A percentile compares a stretch with the other conserved stretches of the same genome.
Conservation (phyloP, 1,140 invertebrate genomes). For the Drosophila chauvacae region DNA sequence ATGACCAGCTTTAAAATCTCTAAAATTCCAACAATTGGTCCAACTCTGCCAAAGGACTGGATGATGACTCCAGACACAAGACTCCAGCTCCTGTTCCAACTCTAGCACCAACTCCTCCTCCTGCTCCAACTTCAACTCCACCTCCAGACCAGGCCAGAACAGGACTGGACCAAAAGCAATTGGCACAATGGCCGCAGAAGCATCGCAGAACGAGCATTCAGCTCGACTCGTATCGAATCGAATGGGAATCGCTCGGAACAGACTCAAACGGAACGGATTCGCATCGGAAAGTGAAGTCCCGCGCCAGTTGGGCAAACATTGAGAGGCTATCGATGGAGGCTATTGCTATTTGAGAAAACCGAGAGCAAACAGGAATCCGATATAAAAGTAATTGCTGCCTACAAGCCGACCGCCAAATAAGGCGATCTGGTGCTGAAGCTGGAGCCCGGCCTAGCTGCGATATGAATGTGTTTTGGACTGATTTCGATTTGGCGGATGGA, state of each 20-base stretch:
- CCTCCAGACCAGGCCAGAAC: conserved; percentile 14
- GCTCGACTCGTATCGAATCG: conserved; percentile 29
- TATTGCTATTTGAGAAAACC: conserved; percentile 63
- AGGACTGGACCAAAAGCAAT: conserved; percentile 60
- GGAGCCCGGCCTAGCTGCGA: conserved; percentile 26
- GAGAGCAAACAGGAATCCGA: conserved; percentile 58
- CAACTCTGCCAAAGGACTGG: conserved; percentile 10
- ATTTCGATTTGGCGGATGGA: conserved; percentile 14
- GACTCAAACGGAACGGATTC: conserved; percentile 16
- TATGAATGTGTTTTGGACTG: conserved; percentile 45
- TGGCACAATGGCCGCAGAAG: conserved; percentile 76
- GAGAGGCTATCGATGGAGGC: conserved; percentile 73
- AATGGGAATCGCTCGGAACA: conserved; percentile 10
- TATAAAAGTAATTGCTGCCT: conserved; percentile 76
- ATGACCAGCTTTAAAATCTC: neutral
- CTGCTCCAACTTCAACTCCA: conserved; percentile 4
- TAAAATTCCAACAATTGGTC: neutral
- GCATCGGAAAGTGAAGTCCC: conserved; percentile 55
- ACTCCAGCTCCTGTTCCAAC: conserved; percentile 6
- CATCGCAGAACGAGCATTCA: conserved; percentile 43
- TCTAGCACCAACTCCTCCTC: conserved; percentile 8
- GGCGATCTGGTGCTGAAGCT: neutral
- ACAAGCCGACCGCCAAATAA: conserved; percentile 39
- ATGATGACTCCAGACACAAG: conserved; percentile 39
- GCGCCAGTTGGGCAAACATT: conserved; percentile 77